A percentile compares a stretch with the other conserved stretches of the same genome.
Evolutionary conservation across 1,140 invertebrate genomes (phyloP).

Genomic region (Drosophila truncata): DNA sequence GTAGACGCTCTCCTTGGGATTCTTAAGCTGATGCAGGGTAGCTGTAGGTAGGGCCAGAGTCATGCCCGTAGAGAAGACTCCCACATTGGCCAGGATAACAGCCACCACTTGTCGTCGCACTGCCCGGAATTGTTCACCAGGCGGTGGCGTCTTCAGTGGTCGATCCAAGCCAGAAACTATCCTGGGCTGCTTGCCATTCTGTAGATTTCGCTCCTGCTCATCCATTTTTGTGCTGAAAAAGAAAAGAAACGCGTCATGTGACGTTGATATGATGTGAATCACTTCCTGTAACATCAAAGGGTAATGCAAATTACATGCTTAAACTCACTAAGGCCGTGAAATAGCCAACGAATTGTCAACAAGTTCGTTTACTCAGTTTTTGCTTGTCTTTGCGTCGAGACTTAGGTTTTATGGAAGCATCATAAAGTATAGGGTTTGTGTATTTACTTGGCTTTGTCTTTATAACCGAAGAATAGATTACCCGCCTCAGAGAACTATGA

Average conservation of each 20-base stretch:
- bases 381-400: slow-evolving; percentile 9
- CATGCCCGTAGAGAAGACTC: slow-evolving; percentile 73
- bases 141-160: slow-evolving; percentile 41
- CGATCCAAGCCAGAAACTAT: slow-evolving; percentile 60
- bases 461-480: slow-evolving; percentile 11
- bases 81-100: slow-evolving; percentile 77
- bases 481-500: neutral
- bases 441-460: slow-evolving; percentile 24
- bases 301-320: slow-evolving; percentile 13
- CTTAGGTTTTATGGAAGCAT: slow-evolving; percentile 13
- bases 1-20: slow-evolving; percentile 47
- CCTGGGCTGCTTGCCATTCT: slow-evolving; percentile 33
- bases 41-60: slow-evolving; percentile 74
- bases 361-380: slow-evolving; percentile 13
- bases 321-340: slow-evolving; percentile 2
- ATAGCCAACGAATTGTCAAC: slow-evolving; percentile 7
- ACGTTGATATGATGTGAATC: neutral
- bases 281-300: neutral
- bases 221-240: slow-evolving; percentile 11
- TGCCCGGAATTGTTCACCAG: slow-evolving; percentile 71
- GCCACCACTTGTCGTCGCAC: slow-evolving; percentile 69
- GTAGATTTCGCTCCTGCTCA: slow-evolving; percentile 8
- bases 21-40: slow-evolving; percentile 58
- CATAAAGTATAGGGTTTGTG: slow-evolving; percentile 32
- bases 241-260: neutral